Percentiles rank a stretch among this genome's conserved stretches.
Evolutionary conservation across 2,797 vertebrate genomes (phyloP).

Genomic region (Rhinichthys osculus): DNA sequence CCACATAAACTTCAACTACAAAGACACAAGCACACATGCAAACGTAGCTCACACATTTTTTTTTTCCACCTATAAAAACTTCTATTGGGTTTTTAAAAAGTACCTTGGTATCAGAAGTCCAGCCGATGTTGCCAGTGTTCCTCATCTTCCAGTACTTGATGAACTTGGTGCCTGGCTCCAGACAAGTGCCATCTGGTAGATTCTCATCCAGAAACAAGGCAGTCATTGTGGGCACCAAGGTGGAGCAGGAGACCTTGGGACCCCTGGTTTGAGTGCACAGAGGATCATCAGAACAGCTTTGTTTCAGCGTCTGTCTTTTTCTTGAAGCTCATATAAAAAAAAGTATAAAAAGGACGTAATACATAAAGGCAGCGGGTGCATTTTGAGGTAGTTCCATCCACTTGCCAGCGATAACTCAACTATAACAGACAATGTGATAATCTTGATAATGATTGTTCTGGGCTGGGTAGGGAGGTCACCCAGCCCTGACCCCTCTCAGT

Average conservation of each 20-base stretch:
- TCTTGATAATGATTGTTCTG: constrained; percentile 64
- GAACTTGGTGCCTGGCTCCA: constrained; percentile 94
- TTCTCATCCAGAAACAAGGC: constrained; percentile 99
- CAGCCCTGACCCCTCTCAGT: constrained; percentile 64
- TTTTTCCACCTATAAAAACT: not conserved
- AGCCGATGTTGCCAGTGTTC: constrained; percentile 93
- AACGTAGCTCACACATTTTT: constrained; percentile 63
- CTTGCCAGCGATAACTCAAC: constrained; percentile 80
- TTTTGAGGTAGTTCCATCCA: constrained; percentile 86
- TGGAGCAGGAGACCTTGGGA: constrained; percentile 87
- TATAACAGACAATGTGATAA: constrained; percentile 67
- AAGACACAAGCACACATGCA: constrained; percentile 67
- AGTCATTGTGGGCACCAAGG: constrained; percentile 90
- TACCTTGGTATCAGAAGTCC: constrained; percentile 97
- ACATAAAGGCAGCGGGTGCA: constrained; percentile 79
- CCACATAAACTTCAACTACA: constrained; percentile 98
- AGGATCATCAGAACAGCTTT: constrained; percentile 67
- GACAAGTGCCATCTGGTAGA: constrained; percentile 93
- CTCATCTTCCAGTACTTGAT: constrained; percentile 99
- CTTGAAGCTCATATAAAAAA: constrained; percentile 80
- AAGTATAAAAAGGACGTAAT: constrained; percentile 67
- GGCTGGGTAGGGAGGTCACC: constrained; percentile 63
- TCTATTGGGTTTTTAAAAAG: constrained; percentile 34
- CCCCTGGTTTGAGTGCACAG: constrained; percentile 80
- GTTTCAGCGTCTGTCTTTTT: constrained; percentile 68